Base-by-base conservation (phyloP, 2,797 vertebrate species). In the Acipenser ruthenus region DNA sequence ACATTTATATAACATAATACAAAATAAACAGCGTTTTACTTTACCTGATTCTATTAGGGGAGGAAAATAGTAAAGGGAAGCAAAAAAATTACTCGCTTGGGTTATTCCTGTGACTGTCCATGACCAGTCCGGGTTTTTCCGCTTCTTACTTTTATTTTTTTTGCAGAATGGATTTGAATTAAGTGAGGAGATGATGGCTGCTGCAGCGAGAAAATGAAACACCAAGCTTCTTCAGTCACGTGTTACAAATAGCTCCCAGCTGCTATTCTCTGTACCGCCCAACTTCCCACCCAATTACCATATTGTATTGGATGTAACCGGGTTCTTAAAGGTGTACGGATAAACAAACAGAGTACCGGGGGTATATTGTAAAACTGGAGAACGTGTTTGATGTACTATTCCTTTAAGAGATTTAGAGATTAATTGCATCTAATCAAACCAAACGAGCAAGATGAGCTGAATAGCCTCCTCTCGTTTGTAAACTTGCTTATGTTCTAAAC, bases 101-200 rank as follows among this genome's bases (percentile, higher is more conserved):
- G 49, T 67, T 70, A 52, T 70, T 73, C 70, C 74, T 9, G 63
- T 15, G 66, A 71, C 79, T 84, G 77, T 84, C 79, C 87, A 87
- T 86, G 70, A 47, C 70, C 70, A 65, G 64, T 69, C 62, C 52
- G 63, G 67, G 65, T 58, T 50, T 67, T 73, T 60, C 71, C 51
- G 75, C 77, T 74, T 81, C 73, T 58, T n/a, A 13, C 4, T 10
- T 58, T 2, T 58, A 6, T 73, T 69, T 72, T 68, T 71, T 76
- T 74, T 76, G 15, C 73, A 72, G 75, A 67, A 74, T 71, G 78
- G 75, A 73, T 78, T 79, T 84, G 86, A 81, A 83, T 84, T 80
- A 72, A 77, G 76, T 83, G 79, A 82, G 78, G 83, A 79, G 81
- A 37, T 37, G 65, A 66, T 66, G 65, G 65, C 65, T 66, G 65